Percentiles rank a stretch among this genome's conserved stretches.
Conservation (phyloP, 2,113 vertebrate genomes). For the Oryzias celebensis region DNA sequence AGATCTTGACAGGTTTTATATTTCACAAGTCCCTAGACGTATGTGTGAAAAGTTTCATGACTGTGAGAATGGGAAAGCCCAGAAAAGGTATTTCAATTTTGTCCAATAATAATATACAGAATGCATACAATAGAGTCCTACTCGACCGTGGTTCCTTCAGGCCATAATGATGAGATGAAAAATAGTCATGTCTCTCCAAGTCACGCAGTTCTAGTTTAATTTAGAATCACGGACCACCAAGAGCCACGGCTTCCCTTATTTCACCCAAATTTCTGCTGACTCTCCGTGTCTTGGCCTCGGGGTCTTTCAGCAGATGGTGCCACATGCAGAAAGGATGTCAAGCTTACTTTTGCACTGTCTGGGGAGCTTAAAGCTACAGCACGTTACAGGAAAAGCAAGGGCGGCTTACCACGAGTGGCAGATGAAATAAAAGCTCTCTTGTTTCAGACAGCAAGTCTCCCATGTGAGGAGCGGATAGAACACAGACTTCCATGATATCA, state of each 20-base stretch:
- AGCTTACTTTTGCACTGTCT: constrained; percentile 41
- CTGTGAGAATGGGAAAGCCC: no score
- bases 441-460: constrained; percentile 43
- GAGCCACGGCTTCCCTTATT: constrained; percentile 14
- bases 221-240: constrained; percentile 1
- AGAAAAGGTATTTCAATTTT: no score
- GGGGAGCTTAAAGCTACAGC: constrained; percentile 36
- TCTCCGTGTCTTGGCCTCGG: constrained; percentile 43
- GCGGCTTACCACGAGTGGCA: constrained; percentile 29
- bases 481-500: constrained; percentile 10
- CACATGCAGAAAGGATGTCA: constrained; percentile 44
- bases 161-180: neutral
- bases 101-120: neutral
- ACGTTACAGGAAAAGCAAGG: constrained; percentile 27
- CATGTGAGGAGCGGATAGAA: constrained; percentile 39
- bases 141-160: neutral
- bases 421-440: constrained; percentile 51
- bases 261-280: constrained; percentile 49
- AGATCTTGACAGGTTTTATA: no score
- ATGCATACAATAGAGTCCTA: neutral
- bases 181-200: constrained; percentile 7
- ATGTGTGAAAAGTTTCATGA: no score
- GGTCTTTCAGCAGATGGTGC: constrained; percentile 45
- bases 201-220: constrained; percentile 9
- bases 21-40: no score